These are phyloP conservation scores for Lota lota DNA, from an alignment of 2,113 vertebrate genomes.

Conservation along the genomic window DNA sequence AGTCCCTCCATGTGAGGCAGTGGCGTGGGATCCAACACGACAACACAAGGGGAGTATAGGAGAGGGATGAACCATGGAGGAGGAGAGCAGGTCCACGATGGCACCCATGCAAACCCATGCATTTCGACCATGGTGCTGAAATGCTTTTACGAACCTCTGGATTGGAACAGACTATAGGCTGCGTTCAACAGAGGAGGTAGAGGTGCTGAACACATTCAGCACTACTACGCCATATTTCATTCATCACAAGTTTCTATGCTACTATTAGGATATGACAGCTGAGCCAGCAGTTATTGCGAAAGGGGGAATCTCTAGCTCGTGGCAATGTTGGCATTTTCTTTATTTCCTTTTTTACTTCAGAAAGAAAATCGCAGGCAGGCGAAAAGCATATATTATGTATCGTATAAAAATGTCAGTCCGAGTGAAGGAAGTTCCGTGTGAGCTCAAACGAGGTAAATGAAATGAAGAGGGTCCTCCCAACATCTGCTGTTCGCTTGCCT, in stretches of 20 bases:
- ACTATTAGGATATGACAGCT: conserved; percentile 36
- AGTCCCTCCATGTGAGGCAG: conserved; percentile 20
- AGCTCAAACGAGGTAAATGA: conserved; percentile 30
- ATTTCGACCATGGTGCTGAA: too few species aligned
- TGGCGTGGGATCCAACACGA: background rate
- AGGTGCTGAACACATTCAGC: conserved; percentile 59
- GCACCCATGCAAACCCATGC: too few species aligned
- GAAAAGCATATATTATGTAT: background rate
- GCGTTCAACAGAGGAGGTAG: background rate
- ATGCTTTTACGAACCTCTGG: too few species aligned
- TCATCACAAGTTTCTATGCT: conserved; percentile 18
- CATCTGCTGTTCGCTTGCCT: conserved; percentile 40
- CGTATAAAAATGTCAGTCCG: conserved; percentile 15
- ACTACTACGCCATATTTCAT: conserved; percentile 32
- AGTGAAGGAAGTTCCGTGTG: conserved; percentile 10
- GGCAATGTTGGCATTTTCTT: conserved; percentile 27
- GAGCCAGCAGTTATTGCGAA: conserved; percentile 30
- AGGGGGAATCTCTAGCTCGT: conserved; percentile 10
- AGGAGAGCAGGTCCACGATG: too few species aligned
- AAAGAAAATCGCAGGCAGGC: background rate
- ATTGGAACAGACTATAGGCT: too few species aligned
- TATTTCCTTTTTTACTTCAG: conserved; percentile 6
- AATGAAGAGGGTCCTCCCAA: conserved; percentile 19
- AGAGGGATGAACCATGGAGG: too few species aligned
- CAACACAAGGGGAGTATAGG: background rate